Conservation (phyloP, 2,888 invertebrate genomes). For the Trisateles emortualis region DNA sequence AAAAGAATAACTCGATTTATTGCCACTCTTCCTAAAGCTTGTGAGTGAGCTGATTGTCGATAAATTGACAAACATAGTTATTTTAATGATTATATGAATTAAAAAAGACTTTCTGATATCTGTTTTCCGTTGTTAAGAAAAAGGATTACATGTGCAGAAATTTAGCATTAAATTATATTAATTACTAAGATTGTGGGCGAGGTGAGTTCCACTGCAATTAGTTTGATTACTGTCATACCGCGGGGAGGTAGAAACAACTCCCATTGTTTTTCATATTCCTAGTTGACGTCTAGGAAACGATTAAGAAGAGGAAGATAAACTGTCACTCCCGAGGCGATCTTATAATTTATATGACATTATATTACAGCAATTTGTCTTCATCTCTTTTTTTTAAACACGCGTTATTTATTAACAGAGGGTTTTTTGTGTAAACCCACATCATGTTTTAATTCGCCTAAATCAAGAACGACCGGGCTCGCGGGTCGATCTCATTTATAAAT, state of each 20-base stretch:
- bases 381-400: slow-evolving; percentile 77
- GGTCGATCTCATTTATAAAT: slow-evolving; percentile 81
- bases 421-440: slow-evolving; percentile 83
- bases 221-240: neutral
- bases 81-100: no score
- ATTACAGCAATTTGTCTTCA: slow-evolving; percentile 80
- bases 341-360: slow-evolving; percentile 71
- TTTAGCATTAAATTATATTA: no score
- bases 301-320: slow-evolving; percentile 37
- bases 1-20: no score
- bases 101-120: no score
- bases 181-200: no score
- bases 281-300: slow-evolving; percentile 41
- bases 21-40: no score
- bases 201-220: no score
- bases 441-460: slow-evolving; percentile 82
- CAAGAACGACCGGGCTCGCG: slow-evolving; percentile 71
- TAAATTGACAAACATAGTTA: no score
- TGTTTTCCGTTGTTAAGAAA: no score
- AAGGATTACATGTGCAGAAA: no score
- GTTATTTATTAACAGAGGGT: slow-evolving; percentile 76
- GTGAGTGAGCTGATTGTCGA: no score
- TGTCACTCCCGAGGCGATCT: slow-evolving; percentile 41
- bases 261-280: slow-evolving; percentile 28
- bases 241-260: neutral